phyloP scores from a whole-genome alignment of 2,797 vertebrate genomes.

The Melanotaenia nigrans region DNA sequence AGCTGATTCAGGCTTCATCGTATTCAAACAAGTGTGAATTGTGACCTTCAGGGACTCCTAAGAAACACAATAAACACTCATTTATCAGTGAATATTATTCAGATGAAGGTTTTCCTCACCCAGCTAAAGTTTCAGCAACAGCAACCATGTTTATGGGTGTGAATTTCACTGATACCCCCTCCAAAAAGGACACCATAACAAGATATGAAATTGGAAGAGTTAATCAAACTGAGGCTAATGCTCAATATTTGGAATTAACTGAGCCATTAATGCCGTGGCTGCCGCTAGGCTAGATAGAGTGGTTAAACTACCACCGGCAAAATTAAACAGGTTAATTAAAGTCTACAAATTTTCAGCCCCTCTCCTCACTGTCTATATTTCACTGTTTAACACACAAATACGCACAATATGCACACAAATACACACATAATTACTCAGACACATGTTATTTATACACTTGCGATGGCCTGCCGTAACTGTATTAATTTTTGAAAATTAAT shows the following conservation, averaged over 20 bases:
- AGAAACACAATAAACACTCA: constrained; percentile 57
- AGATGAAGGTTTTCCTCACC: constrained; percentile 51
- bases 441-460: constrained; percentile 25
- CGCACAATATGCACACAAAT: not conserved
- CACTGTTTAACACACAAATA: constrained; percentile 41
- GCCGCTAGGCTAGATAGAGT: constrained; percentile 68
- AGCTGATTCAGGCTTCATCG: constrained; percentile 24
- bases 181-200: constrained; percentile 61
- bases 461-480: constrained; percentile 20
- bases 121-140: constrained; percentile 53
- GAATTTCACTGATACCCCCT: constrained; percentile 56
- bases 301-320: constrained; percentile 69
- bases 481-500: constrained; percentile 47
- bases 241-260: constrained; percentile 78
- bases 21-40: constrained; percentile 31
- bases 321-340: constrained; percentile 83
- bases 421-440: constrained; percentile 34
- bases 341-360: constrained; percentile 66
- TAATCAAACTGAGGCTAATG: constrained; percentile 76
- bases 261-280: constrained; percentile 67
- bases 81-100: constrained; percentile 55
- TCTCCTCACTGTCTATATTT: constrained; percentile 38
- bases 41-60: constrained; percentile 59
- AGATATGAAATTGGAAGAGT: constrained; percentile 75
- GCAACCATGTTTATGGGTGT: constrained; percentile 49